A percentile compares a stretch with the other conserved stretches of the same genome.
These are phyloP conservation scores for Diplodus sargus DNA, from an alignment of 2,797 vertebrate species.

Conservation along the genomic window DNA sequence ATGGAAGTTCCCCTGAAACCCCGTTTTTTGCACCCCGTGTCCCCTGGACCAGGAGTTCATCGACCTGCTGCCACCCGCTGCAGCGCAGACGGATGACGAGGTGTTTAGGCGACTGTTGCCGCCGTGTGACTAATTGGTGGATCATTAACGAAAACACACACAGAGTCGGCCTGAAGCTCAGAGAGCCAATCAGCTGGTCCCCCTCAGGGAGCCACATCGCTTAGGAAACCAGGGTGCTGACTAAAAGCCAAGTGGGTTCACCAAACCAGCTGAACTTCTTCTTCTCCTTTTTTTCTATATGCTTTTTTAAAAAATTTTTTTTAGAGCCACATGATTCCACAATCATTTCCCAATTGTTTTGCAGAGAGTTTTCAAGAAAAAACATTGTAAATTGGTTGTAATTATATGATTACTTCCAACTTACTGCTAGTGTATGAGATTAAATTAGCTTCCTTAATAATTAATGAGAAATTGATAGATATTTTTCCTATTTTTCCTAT, in stretches of 20 bases:
- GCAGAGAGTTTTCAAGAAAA: neutral
- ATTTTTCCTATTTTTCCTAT: neutral
- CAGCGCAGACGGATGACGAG: slow-evolving; percentile 52
- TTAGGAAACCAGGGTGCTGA: slow-evolving; percentile 70
- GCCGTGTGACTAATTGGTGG: slow-evolving; percentile 79
- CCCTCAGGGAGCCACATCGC: slow-evolving; percentile 70
- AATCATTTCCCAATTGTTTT: neutral
- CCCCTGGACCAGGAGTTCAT: neutral
- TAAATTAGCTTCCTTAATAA: neutral
- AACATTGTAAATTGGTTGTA: neutral
- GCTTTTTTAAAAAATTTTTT: too few species aligned
- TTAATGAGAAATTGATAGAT: neutral
- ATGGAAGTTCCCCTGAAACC: neutral
- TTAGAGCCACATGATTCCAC: neutral
- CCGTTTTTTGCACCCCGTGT: neutral
- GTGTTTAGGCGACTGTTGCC: slow-evolving; percentile 80
- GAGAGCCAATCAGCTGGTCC: slow-evolving; percentile 70
- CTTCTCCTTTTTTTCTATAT: neutral
- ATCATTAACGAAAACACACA: slow-evolving; percentile 81
- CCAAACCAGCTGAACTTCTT: too few species aligned
- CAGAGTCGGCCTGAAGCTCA: slow-evolving; percentile 49
- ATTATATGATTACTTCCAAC: neutral
- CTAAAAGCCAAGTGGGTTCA: slow-evolving; percentile 27
- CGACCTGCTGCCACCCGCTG: neutral
- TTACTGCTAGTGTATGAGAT: neutral